Percentiles rank a stretch among this genome's conserved stretches.
These are phyloP conservation scores for Chorisops tibialis DNA, from an alignment of 2,888 invertebrate genomes.

Conservation along the genomic window DNA sequence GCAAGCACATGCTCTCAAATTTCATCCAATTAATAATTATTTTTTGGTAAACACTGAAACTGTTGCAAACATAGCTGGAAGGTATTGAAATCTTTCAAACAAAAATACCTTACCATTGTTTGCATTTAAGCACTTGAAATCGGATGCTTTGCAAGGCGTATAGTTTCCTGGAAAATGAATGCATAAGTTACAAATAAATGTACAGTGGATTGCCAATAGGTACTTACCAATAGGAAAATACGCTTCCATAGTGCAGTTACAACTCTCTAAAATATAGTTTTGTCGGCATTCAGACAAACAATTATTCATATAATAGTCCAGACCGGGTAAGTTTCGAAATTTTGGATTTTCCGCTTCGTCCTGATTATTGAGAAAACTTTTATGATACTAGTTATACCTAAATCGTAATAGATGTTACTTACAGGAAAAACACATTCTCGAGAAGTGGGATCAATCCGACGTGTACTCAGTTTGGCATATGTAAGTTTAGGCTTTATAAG, in stretches of 20 bases:
- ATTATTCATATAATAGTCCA: conserved; percentile 48
- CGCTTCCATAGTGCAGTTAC: conserved; percentile 50
- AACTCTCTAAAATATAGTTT: conserved; percentile 45
- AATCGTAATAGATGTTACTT: conserved; percentile 19
- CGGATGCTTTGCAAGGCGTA: conserved; percentile 35
- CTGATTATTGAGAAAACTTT: conserved; percentile 35
- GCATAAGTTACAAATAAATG: neutral
- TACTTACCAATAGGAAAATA: conserved; percentile 48
- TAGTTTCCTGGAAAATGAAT: conserved; percentile 27
- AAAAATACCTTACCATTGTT: conserved; percentile 44
- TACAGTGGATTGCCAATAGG: neutral
- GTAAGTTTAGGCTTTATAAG: conserved; percentile 44
- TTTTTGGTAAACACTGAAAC: too few species aligned
- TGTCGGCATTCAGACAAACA: conserved; percentile 50
- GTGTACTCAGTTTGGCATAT: conserved; percentile 40
- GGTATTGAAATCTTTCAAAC: too few species aligned
- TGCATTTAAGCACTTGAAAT: conserved; percentile 43
- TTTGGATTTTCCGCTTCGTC: conserved; percentile 42
- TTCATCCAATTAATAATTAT: too few species aligned
- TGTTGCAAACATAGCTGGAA: too few species aligned
- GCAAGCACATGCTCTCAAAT: too few species aligned
- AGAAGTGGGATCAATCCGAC: conserved; percentile 37
- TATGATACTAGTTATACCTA: neutral
- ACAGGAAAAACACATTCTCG: conserved; percentile 46
- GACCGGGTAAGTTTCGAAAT: conserved; percentile 44